These are phyloP conservation scores for Strigops habroptila DNA, from an alignment of 2,113 vertebrate genomes.

Conservation along the genomic window DNA sequence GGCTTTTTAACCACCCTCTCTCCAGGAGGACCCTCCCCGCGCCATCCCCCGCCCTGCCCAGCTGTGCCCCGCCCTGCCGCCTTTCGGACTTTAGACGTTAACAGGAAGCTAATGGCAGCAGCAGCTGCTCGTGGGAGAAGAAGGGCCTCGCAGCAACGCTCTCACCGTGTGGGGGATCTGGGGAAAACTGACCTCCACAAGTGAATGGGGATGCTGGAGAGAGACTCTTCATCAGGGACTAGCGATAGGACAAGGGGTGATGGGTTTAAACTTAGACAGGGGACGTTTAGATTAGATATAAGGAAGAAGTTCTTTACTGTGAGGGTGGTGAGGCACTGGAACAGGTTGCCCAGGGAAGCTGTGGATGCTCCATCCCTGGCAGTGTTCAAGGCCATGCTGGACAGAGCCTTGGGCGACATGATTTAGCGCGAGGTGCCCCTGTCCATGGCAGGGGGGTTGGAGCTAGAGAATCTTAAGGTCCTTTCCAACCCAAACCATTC, in stretches of 20 bases:
- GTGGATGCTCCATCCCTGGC: not conserved
- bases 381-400: not conserved
- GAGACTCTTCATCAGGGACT: not conserved
- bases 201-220: not conserved
- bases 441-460: not conserved
- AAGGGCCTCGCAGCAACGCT: accelerated
- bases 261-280: too few species aligned
- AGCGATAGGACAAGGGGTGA: not conserved
- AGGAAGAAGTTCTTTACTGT: not conserved
- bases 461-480: not conserved
- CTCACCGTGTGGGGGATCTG: accelerated
- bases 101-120: too few species aligned
- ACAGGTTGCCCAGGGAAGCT: not conserved
- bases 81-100: too few species aligned
- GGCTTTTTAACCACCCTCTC: accelerated
- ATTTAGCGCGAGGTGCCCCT: not conserved
- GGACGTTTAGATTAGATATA: not conserved
- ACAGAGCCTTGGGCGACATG: not conserved
- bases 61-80: too few species aligned
- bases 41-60: too few species aligned
- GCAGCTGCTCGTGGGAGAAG: not conserved
- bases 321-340: not conserved
- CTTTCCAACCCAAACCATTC: not conserved
- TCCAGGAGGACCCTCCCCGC: too few species aligned
- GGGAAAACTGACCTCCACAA: too few species aligned